phyloP scores from a whole-genome alignment of 2,888 invertebrate species.

The Amblyteles armatorius region DNA sequence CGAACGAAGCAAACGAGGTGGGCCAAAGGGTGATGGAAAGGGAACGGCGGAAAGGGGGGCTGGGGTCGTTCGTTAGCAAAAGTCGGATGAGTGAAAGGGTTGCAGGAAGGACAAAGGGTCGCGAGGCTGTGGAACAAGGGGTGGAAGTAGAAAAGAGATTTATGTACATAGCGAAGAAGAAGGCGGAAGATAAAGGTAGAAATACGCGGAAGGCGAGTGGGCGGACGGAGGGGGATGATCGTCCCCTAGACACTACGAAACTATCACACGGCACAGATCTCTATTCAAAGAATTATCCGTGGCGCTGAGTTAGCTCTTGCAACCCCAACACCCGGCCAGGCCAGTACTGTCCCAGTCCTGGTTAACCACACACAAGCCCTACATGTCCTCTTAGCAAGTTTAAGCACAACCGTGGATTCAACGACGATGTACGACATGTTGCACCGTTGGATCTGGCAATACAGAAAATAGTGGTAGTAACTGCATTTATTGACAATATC shows the following conservation, averaged over 20 bases:
- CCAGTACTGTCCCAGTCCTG: constrained; percentile 1
- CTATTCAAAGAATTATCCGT: constrained; percentile 81
- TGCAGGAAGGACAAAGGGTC: constrained; percentile 40
- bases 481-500: too few species aligned
- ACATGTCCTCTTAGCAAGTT: not conserved
- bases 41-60: constrained; percentile 62
- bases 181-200: constrained; percentile 18
- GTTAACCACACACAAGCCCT: not conserved
- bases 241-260: constrained; percentile 65
- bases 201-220: constrained; percentile 9
- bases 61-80: constrained; percentile 64
- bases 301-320: constrained; percentile 78
- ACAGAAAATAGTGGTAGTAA: too few species aligned
- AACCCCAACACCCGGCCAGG: constrained; percentile 62
- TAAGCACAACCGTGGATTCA: not conserved
- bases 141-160: constrained; percentile 27
- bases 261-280: constrained; percentile 81
- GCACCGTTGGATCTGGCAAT: too few species aligned
- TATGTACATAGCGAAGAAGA: constrained; percentile 14
- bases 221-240: constrained; percentile 56
- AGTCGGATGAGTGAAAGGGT: constrained; percentile 71
- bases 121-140: constrained; percentile 15
- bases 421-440: too few species aligned
- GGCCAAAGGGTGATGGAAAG: constrained; percentile 30
- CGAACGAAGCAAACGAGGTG: constrained; percentile 1